Evolutionary conservation across 92 coral and sea anemone species (phyloP), one percentile per base, ranked within the genome.

Genomic region (Palythoa caribaeorum): DNA sequence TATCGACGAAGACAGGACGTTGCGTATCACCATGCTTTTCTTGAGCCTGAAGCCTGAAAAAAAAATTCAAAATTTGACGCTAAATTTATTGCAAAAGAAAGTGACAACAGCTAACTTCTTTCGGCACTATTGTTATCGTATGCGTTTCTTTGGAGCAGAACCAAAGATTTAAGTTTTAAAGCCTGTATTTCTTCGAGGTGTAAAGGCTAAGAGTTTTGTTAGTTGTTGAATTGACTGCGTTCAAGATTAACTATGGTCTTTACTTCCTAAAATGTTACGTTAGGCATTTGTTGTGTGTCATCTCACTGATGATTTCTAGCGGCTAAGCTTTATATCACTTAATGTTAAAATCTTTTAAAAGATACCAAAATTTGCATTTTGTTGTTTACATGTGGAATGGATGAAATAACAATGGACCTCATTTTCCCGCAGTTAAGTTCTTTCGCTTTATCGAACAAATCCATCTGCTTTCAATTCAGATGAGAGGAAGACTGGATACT

Each of bases 341-440:
- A 17, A 65, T 11, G 48, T 11, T 36, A 10, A 36, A 36, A 70
- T 70, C 75, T 4, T 51, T 77, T 51, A 57, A 28, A 77, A 9
- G 48, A 44, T 69, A 28, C 44, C 74, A 44, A 69, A 47, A 71
- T 81, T 81, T 53, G 14, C 75, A 44, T 44, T 20, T 81, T 65
- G 76, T 65, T 69, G 86, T 81, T 81, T 66, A 35, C 14, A 15
- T 44, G 48, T 66, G 54, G 74, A 81, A 35, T 66, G 54, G 74
- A 81, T 21, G 62, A 44, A 50, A 44, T 2, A 44, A 53, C 14
- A 17, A 63, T 65, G 5, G 57, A 57, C 38, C 74, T 81, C 51
- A 68, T 40, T 21, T 53, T 38, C 15, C 15, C 35, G 10, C 71
- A 81, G 38, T 17, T 21, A 20, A 40, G 44, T 48, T 65, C 62